Evolutionary conservation across 2,113 vertebrate species (phyloP).

Genomic region (Paradisaea rubra): DNA sequence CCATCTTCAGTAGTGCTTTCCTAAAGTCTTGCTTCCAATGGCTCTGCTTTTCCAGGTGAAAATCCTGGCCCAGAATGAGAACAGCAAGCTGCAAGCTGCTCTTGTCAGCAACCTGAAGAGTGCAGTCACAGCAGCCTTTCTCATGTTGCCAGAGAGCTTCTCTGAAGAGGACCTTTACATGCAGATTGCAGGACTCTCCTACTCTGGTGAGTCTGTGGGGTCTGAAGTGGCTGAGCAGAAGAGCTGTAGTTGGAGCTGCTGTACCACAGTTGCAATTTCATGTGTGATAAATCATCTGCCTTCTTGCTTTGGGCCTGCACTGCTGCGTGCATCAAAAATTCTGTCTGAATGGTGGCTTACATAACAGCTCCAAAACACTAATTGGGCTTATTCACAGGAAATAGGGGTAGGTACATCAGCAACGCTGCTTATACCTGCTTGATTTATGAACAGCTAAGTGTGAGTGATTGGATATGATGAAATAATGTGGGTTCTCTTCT

Average conservation of each 20-base stretch:
- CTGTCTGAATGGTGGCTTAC: neutral
- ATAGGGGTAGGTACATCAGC: neutral
- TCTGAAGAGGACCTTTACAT: conserved; percentile 90
- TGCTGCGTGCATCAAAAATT: neutral
- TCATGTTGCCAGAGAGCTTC: conserved; percentile 94
- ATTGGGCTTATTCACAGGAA: neutral
- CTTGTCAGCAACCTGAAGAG: conserved; percentile 87
- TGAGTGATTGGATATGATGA: neutral
- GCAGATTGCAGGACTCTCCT: conserved; percentile 91
- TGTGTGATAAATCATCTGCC: neutral
- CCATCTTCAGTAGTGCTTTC: neutral
- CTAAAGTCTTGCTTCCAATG: neutral
- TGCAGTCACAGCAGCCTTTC: conserved; percentile 87
- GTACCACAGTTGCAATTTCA: neutral
- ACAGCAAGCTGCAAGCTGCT: conserved; percentile 74
- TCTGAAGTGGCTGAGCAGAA: neutral
- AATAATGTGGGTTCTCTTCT: neutral
- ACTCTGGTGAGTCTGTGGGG: conserved; percentile 73
- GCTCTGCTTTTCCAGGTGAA: conserved; percentile 79
- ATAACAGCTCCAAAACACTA: neutral
- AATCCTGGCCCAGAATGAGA: conserved; percentile 84
- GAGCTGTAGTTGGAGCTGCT: neutral
- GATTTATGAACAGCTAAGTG: neutral
- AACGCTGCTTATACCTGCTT: neutral
- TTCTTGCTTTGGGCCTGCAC: neutral